These are phyloP conservation scores for Caloenas nicobarica DNA, from an alignment of 2,113 vertebrate species.

Conservation along the genomic window DNA sequence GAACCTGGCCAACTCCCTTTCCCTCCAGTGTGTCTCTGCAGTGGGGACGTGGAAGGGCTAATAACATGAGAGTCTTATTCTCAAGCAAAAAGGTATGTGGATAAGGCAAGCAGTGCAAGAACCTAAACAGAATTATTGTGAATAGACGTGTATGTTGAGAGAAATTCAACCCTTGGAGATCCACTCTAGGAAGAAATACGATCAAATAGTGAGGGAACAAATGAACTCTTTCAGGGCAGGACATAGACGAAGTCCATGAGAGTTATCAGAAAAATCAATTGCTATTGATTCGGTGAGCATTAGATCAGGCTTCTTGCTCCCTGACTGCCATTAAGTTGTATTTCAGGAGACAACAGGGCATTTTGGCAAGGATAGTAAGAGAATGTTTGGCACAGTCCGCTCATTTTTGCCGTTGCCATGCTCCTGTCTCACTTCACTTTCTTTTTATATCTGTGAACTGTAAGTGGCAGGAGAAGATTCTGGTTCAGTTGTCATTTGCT, in stretches of 20 bases:
- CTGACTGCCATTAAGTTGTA: slow-evolving; percentile 6
- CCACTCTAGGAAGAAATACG: slow-evolving; percentile 2
- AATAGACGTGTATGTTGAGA: background rate
- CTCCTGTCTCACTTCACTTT: background rate
- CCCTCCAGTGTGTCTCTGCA: background rate
- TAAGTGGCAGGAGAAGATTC: background rate
- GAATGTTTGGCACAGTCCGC: background rate
- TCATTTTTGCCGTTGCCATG: background rate
- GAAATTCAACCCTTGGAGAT: background rate
- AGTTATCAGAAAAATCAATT: slow-evolving; percentile 40
- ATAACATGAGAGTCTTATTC: background rate
- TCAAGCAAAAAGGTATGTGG: background rate
- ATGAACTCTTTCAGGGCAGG: slow-evolving; percentile 9
- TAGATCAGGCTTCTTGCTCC: slow-evolving; percentile 36
- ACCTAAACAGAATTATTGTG: background rate
- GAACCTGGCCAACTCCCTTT: background rate
- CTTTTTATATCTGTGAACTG: background rate
- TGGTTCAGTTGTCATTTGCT: background rate
- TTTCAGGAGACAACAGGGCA: slow-evolving; percentile 25
- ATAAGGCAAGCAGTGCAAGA: background rate
- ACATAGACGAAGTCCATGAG: background rate
- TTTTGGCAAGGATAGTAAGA: slow-evolving; percentile 3
- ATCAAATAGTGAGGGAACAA: background rate
- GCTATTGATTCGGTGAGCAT: slow-evolving; percentile 43
- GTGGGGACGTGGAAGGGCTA: background rate